phyloP scores from a whole-genome alignment of 2,888 invertebrate genomes.

The Tipula vernalis region DNA sequence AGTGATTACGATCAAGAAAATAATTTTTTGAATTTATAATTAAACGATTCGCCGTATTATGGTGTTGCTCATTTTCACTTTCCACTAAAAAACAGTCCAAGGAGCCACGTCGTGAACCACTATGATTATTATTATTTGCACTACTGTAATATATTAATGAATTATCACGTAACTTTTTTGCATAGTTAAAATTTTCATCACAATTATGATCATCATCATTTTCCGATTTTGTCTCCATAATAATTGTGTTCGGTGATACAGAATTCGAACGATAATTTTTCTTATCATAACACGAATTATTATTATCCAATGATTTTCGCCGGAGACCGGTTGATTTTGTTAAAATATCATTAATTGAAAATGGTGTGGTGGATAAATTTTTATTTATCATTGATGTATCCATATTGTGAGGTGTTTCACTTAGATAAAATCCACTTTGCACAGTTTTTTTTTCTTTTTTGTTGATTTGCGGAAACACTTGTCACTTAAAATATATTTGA shows the following conservation, averaged over 20 bases:
- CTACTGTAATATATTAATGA: conserved; percentile 7
- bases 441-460: not conserved
- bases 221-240: conserved; percentile 17
- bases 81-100: conserved; percentile 17
- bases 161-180: not conserved
- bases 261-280: not conserved
- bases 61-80: conserved; percentile 11
- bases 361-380: conserved; percentile 42
- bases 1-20: not conserved
- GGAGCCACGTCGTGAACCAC: conserved; percentile 13
- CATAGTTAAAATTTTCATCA: conserved; percentile 10
- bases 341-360: conserved; percentile 61
- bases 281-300: conserved; percentile 8
- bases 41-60: not conserved
- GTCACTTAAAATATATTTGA: not conserved
- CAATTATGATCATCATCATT: conserved; percentile 15
- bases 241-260: conserved; percentile 12
- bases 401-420: not conserved
- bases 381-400: conserved; percentile 6
- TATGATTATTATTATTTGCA: conserved; percentile 12
- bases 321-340: conserved; percentile 32
- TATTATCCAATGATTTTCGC: conserved; percentile 20
- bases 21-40: not conserved
- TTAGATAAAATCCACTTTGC: not conserved
- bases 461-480: not conserved